Conservation (phyloP, 2,113 vertebrate species). For the Cheirogaleus medius region DNA sequence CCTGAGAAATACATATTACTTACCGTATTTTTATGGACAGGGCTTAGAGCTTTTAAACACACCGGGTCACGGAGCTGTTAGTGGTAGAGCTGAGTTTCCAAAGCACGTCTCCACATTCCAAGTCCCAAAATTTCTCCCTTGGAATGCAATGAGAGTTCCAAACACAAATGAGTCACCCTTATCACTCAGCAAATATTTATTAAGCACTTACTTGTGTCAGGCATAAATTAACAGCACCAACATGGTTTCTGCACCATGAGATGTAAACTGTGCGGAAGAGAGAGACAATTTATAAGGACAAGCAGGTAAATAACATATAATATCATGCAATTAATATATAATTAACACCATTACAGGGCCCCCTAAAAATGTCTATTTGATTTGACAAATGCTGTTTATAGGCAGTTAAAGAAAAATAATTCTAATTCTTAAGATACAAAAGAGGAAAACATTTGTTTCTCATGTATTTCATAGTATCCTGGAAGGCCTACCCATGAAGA, state of each 20-base stretch:
- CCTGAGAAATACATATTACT: neutral
- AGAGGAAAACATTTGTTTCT: neutral
- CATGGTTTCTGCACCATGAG: neutral
- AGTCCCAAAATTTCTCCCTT: neutral
- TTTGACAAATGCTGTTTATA: constrained; percentile 25
- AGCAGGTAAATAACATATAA: neutral
- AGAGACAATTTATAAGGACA: neutral
- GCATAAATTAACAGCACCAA: neutral
- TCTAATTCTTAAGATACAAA: neutral
- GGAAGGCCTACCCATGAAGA: constrained; percentile 8
- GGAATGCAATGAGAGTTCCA: constrained; percentile 23
- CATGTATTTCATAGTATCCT: neutral
- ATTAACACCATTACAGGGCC: neutral
- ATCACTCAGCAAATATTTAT: constrained; percentile 36
- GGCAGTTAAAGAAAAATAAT: constrained; percentile 24
- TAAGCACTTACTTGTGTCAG: neutral
- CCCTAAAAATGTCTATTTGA: neutral
- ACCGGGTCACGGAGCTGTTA: neutral
- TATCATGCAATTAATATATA: neutral
- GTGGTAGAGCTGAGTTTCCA: neutral
- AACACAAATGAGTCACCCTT: neutral
- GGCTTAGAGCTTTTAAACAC: neutral
- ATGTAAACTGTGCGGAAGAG: neutral
- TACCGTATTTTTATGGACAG: neutral
- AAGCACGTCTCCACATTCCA: neutral